Evolutionary conservation across 2,113 vertebrate species (phyloP), one percentile per base, ranked within the genome.

Genomic region (Cyphomyrus discorhynchus): DNA sequence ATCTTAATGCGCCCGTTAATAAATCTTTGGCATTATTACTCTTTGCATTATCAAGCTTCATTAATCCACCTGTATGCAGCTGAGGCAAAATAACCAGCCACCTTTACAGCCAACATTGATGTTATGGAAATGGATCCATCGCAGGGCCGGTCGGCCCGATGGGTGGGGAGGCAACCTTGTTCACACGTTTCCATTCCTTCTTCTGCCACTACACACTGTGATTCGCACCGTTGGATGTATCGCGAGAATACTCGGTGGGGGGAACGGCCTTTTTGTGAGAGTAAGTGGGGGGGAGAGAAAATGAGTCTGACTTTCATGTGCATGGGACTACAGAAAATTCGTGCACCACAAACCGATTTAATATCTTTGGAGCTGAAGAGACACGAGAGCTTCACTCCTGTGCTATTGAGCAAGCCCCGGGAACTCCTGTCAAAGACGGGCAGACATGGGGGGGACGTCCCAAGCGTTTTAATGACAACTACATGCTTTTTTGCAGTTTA

Each of bases 281-380:
- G 82, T 13, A 62, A 47, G 53, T 24, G 21, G 13, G 4, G 4
- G 17, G 52, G 53, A n/a, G 24, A 45, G 53, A 62, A 85, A 89
- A 89, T 89, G 77, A 77, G 11, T 70, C 39, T 31, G 42, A 49
- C 50, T 86, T 49, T 47, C 52, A 83, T 56, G 42, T 84, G 19
- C 10, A 49, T 24, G 9, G 35, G 52, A 35, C 50, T 89, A 45
- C 52, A 31, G 80, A 45, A 89, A 83, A 89, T 58, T 52, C 52
- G 45, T 39, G 24, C 74, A 83, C 53, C 77, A 46, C 82, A 83
- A 89, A 82, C 74, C 47, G 42, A 77, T 89, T 84, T 47, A 89
- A 70, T 58, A 82, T 42, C 50, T 58, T 17, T 42, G 21, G 74
- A 62, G 77, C 77, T 46, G 77, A 46, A 80, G 21, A 80, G 88